A percentile compares a stretch with the other conserved stretches of the same genome.
phyloP scores from a whole-genome alignment of 2,113 vertebrate species.

The Corynorhinus townsendii region DNA sequence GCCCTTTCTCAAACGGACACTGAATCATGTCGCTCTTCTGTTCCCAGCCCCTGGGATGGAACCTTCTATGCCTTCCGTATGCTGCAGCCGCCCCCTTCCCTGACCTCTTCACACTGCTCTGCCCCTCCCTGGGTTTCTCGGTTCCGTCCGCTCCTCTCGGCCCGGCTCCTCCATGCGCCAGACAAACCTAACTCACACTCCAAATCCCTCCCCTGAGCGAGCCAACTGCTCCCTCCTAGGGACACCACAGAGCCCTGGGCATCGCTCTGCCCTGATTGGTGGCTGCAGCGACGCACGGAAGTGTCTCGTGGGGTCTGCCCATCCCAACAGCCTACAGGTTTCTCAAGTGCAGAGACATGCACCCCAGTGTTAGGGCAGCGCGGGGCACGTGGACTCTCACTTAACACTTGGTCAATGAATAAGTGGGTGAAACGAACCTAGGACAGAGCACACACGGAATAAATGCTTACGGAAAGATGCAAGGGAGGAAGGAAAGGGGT shows the following conservation, averaged over 20 bases:
- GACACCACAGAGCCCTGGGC: neutral
- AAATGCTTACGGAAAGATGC: neutral
- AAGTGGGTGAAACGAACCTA: neutral
- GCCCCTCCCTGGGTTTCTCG: neutral
- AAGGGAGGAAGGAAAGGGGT: neutral
- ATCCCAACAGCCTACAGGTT: no score
- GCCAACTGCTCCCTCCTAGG: rapidly evolving
- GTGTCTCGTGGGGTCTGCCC: no score
- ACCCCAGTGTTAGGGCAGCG: neutral
- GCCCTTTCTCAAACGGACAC: neutral
- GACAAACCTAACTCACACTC: neutral
- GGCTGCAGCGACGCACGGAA: neutral
- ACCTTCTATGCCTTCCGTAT: no score
- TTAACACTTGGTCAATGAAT: neutral
- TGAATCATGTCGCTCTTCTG: neutral
- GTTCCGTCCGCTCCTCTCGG: rapidly evolving
- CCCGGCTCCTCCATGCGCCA: neutral
- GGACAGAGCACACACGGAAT: neutral
- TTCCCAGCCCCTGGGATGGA: neutral
- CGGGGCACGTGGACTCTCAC: no score
- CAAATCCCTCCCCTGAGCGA: neutral
- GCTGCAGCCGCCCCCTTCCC: neutral
- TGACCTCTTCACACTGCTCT: neutral
- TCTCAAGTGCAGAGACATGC: no score
- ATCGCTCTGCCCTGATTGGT: neutral